Evolutionary conservation across 2,797 vertebrate genomes (phyloP).

Genomic region (Cynodonichthys magdalenae): DNA sequence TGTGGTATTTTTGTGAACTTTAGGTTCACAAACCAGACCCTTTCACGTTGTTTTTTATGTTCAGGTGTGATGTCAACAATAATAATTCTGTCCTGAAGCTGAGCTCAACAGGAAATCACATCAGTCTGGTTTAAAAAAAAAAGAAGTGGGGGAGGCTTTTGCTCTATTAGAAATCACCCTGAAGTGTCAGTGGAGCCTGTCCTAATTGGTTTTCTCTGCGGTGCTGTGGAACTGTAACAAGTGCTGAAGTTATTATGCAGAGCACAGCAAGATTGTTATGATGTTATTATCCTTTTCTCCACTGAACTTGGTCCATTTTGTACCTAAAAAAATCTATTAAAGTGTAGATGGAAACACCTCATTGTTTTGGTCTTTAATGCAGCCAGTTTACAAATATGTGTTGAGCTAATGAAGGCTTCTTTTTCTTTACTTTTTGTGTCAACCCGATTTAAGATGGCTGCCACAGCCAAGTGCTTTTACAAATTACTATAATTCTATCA

Average conservation of each 20-base stretch:
- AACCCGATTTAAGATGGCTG: too few species aligned
- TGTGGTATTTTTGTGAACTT: conserved; percentile 12
- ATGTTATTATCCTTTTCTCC: background rate
- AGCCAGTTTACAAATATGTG: background rate
- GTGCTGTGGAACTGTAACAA: conserved; percentile 1
- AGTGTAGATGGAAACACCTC: background rate
- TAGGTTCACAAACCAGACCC: conserved; percentile 11
- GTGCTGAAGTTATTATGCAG: conserved; percentile 1
- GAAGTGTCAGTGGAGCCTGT: conserved; percentile 12
- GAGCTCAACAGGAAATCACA: conserved; percentile 8
- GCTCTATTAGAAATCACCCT: conserved; percentile 7
- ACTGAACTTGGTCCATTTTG: background rate
- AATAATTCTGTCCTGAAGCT: conserved; percentile 10
- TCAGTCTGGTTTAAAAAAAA: background rate
- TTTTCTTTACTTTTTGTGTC: background rate
- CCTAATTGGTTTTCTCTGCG: conserved; percentile 12
- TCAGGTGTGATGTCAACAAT: conserved; percentile 21
- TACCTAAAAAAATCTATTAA: background rate
- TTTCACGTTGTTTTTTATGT: conserved; percentile 21
- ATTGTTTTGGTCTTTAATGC: background rate
- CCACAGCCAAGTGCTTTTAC: too few species aligned
- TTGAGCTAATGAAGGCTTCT: too few species aligned
- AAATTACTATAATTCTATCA: too few species aligned
- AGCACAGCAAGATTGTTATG: background rate
- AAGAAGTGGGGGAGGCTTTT: conserved; percentile 1